Base-by-base conservation (phyloP, 1,140 invertebrate genomes). In the Heliconius himera region DNA sequence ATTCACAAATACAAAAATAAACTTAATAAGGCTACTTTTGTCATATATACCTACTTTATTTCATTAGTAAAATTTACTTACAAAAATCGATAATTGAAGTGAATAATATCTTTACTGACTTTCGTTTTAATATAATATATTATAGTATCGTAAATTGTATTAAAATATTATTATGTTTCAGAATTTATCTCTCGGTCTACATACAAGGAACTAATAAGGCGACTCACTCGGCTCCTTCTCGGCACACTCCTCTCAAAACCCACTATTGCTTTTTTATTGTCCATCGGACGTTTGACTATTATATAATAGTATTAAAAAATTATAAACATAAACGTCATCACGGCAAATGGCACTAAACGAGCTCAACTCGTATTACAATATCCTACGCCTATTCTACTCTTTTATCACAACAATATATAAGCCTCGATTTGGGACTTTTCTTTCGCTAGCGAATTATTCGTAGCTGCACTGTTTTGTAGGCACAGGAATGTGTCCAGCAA, bases 81-180 rank as follows among this genome's bases (percentile, higher is more conserved):
- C 81, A 66, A 66, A 66, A 29, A 85, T 80, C 87, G 83, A 84
- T 85, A 85, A 83, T 84, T 87, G 86, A 83, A 77, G 82, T 88
- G 83, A 87, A 86, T 86, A 86, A 85, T 87, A 83, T 86, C 82
- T 80, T 88, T 89, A 72, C 81, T 88, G 86, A 89, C 85, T 82
- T 87, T 90, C 79, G 79, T 87, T 88, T 78, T 6, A 36, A 78
- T 82, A 87, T 82, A 78, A 88, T 85, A 88, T 85, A 85, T 90
- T 89, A 86, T 84, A 87, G 80, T 90, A 86, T 88, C 80, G 83
- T 90, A 90, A 90, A 90, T 89, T 89, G 84, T 93, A 94, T 87
- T 92, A 92, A 93, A 93, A 92, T 93, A 93, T 91, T 85, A 91
- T 90, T 91, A 93, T 89, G 88, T 89, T 92, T 93, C 91, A 91